A percentile compares a stretch with the other conserved stretches of the same genome.
phyloP scores from a whole-genome alignment of 2,888 invertebrate species.

The Ceratothoa steindachneri region DNA sequence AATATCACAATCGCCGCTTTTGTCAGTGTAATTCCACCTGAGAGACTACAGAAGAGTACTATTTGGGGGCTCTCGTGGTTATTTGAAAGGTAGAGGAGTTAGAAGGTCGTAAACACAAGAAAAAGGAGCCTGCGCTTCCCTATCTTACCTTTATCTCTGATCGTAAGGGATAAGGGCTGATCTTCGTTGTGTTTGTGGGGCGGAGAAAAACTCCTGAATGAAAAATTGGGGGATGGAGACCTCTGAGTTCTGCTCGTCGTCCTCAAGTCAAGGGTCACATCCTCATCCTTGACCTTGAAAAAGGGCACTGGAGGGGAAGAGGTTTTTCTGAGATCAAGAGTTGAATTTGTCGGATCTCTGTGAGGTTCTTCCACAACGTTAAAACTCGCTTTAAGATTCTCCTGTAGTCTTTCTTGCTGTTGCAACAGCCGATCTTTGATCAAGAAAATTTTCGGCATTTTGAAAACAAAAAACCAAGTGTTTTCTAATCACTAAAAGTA shows the following conservation, averaged over 20 bases:
- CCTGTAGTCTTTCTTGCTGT: conserved; percentile 21
- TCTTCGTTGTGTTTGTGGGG: not conserved
- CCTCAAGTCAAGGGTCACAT: not conserved
- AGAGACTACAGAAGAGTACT: too few species aligned
- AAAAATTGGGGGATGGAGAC: not conserved
- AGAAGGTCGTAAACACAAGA: too few species aligned
- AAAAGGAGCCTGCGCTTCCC: too few species aligned
- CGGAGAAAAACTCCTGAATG: not conserved
- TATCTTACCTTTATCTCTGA: conserved; percentile 11
- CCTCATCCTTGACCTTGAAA: conserved; percentile 10
- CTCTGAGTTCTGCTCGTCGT: not conserved
- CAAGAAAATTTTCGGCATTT: conserved; percentile 45
- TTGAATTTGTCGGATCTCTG: not conserved
- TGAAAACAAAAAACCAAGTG: not conserved
- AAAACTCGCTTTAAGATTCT: not conserved
- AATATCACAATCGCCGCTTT: too few species aligned
- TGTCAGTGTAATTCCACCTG: too few species aligned
- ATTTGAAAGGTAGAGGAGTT: too few species aligned
- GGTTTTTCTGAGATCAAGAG: conserved; percentile 1
- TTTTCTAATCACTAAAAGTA: not conserved
- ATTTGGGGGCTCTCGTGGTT: too few species aligned
- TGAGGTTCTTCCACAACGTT: not conserved
- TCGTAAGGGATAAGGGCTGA: not conserved
- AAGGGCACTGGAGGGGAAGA: not conserved
- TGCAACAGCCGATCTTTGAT: conserved; percentile 41